Percentiles rank a stretch among this genome's conserved stretches.
These are phyloP conservation scores for Lycopodina hypogea DNA, from an alignment of 37 sponge, comb jelly and placozoan species.

Conservation along the genomic window DNA sequence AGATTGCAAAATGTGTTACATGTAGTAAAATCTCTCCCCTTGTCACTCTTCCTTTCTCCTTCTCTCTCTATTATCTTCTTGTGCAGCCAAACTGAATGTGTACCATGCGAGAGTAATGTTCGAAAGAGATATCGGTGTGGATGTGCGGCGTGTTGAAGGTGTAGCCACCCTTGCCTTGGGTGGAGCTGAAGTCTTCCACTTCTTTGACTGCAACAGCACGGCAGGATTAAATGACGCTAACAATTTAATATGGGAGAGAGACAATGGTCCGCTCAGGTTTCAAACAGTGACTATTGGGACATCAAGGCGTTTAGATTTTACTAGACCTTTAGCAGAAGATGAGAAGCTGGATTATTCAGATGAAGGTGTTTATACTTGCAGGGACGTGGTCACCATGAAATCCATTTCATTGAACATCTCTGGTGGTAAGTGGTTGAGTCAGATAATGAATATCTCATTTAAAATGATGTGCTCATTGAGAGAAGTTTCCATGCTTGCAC, in stretches of 20 bases:
- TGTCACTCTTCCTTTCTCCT: too few species aligned
- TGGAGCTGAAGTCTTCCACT: neutral
- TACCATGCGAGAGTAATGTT: too few species aligned
- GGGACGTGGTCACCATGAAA: conserved; percentile 1
- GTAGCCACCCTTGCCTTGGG: conserved; percentile 30
- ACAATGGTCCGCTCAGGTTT: neutral
- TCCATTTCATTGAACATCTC: conserved; percentile 18
- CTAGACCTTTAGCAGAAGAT: neutral
- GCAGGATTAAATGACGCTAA: neutral
- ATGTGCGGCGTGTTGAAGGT: conserved; percentile 12
- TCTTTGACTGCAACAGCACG: conserved; percentile 45
- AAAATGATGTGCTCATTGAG: too few species aligned
- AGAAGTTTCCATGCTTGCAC: too few species aligned
- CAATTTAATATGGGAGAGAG: conserved; percentile 23
- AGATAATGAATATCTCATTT: too few species aligned
- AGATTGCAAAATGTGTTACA: too few species aligned
- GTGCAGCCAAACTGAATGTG: too few species aligned
- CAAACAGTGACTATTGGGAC: neutral
- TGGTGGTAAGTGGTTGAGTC: neutral
- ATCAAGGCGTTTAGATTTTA: neutral
- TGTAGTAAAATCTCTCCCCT: too few species aligned
- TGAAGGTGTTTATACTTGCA: conserved; percentile 20
- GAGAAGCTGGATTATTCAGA: neutral
- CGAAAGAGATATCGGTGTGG: too few species aligned
- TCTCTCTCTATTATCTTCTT: too few species aligned